Base-by-base conservation (phyloP, 2,888 invertebrate species). In the Lamproptera curius region DNA sequence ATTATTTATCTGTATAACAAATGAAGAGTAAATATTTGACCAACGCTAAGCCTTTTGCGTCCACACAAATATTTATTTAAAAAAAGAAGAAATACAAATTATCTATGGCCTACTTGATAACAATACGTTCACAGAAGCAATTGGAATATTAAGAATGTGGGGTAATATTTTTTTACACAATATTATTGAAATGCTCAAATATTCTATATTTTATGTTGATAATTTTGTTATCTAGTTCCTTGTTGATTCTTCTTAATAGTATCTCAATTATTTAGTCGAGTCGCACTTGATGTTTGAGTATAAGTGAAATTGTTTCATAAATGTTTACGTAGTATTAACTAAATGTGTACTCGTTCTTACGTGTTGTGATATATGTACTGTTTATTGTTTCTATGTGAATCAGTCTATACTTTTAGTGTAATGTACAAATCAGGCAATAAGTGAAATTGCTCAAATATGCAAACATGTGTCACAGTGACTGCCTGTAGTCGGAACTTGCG, bases 161-260 rank as follows among this genome's bases (percentile, higher is more conserved):
- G 72, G 68, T 77, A 72, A 73, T 82, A 82, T 83, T 85, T 84
- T 83, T 83, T 83, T 80, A 82, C 72, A 75, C 67, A 71, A 75
- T 79, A 76, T 76, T 82, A 78, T 73, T 66, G 58, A 79, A 72
- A 83, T 85, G 86, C 86, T 87, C 86, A 86, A 86, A 81, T 75
- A 68, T 76, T 74, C 71, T 81, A 74, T 76, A 74, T 76, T 76
- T 85, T 85, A 75, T 71, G 84, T 86, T 83, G 73, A 62, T 82
- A 79, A 80, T 79, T 73, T 83, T 81, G 76, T 82, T 78, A 66
- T 70, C 67, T 80, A 70, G 74, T 78, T 82, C 66, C 73, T 84
- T 74, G 77, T 81, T 82, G 63, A 71, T 73, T 67, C 69, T 78
- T 78, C 70, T 70, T 58, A 65, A 65, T 63, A 60, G 52, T 55